These are phyloP conservation scores for Geococcyx californianus DNA, from an alignment of 2,113 vertebrate species.

Conservation along the genomic window DNA sequence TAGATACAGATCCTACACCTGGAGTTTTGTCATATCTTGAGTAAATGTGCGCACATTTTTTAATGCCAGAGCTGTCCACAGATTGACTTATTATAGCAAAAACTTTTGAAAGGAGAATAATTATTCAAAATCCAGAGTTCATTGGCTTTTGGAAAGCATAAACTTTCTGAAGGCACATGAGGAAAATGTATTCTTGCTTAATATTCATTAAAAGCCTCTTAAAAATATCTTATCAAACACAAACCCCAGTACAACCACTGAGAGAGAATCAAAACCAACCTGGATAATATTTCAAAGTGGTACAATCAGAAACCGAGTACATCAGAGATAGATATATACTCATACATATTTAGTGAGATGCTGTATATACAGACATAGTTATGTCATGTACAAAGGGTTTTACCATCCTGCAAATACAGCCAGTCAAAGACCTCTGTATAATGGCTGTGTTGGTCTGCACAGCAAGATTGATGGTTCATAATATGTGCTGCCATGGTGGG, in stretches of 20 bases:
- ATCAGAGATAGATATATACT: not conserved
- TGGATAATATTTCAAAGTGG: not conserved
- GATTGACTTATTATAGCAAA: not conserved
- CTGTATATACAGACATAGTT: not conserved
- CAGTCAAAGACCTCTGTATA: not conserved
- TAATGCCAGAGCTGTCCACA: not conserved
- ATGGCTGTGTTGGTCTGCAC: not conserved
- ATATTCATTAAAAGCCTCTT: not conserved
- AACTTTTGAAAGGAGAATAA: not conserved
- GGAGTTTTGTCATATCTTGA: not conserved
- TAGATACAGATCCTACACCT: not conserved
- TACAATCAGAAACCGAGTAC: not conserved
- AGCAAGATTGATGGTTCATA: not conserved
- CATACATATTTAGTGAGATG: not conserved
- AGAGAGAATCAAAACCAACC: not conserved
- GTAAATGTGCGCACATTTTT: not conserved
- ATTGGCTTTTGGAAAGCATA: constrained; percentile 22
- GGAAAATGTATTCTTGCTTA: constrained; percentile 22
- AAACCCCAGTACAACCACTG: not conserved
- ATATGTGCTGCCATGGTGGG: not conserved
- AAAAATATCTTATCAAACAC: not conserved
- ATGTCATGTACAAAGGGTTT: not conserved
- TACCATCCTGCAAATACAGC: not conserved
- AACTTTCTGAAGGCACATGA: not conserved
- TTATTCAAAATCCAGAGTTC: constrained; percentile 16